phyloP scores from a whole-genome alignment of 2,888 invertebrate genomes.

The Thera obeliscata region DNA sequence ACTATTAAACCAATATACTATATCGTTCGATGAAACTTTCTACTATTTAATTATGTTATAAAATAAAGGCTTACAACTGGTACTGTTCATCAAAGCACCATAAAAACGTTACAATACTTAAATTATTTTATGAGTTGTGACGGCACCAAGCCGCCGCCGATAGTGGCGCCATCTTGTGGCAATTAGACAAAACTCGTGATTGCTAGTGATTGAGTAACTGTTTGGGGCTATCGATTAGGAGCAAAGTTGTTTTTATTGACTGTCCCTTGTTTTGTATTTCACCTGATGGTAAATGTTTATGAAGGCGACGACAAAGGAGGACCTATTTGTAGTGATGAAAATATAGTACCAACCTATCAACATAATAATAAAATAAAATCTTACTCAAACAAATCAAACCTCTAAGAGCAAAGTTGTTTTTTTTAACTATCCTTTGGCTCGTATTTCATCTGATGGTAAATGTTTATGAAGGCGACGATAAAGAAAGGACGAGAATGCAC shows the following conservation, averaged over 20 bases:
- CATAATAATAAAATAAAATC: not conserved
- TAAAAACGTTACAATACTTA: slow-evolving; percentile 32
- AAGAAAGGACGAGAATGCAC: too few species aligned
- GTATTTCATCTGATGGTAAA: too few species aligned
- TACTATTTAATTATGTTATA: slow-evolving; percentile 32
- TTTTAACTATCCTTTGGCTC: too few species aligned
- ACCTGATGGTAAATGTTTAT: too few species aligned
- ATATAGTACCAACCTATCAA: not conserved
- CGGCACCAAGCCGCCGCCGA: slow-evolving; percentile 44
- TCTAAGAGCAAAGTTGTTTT: too few species aligned
- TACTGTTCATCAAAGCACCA: slow-evolving; percentile 33
- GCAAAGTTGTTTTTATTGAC: slow-evolving; percentile 19
- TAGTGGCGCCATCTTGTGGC: slow-evolving; percentile 36
- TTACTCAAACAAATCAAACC: slow-evolving; percentile 22
- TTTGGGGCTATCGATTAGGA: slow-evolving; percentile 41
- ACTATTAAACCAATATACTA: not conserved
- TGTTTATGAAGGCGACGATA: too few species aligned
- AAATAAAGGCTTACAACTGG: slow-evolving; percentile 19
- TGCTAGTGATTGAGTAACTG: slow-evolving; percentile 41
- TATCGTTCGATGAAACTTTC: slow-evolving; percentile 12
- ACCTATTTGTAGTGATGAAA: too few species aligned
- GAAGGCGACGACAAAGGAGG: too few species aligned
- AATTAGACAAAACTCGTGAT: slow-evolving; percentile 35
- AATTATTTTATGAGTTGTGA: slow-evolving; percentile 41
- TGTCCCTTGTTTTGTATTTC: too few species aligned